These are phyloP conservation scores for Pelusios castaneus DNA, from an alignment of 2,113 vertebrate species.

Conservation along the genomic window DNA sequence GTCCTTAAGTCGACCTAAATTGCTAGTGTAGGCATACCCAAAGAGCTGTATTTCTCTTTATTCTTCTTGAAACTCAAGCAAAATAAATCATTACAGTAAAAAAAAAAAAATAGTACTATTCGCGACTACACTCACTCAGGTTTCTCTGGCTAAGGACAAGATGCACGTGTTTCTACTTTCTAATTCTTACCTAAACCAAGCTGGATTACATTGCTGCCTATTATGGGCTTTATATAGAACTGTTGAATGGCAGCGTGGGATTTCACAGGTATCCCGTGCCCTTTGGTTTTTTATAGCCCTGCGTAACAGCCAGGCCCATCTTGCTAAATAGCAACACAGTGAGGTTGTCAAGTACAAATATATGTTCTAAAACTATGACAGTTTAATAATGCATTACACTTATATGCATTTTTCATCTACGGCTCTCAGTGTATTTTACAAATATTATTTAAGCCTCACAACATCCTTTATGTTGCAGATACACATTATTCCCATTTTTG, in stretches of 20 bases:
- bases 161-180: background rate
- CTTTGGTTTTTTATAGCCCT: background rate
- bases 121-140: background rate
- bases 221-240: background rate
- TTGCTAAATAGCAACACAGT: background rate
- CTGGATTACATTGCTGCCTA: background rate
- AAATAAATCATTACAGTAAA: background rate
- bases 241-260: background rate
- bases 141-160: background rate
- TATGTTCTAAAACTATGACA: background rate
- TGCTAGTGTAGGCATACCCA: too few relatives aligned
- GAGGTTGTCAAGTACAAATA: background rate
- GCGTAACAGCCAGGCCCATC: background rate
- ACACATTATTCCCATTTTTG: background rate
- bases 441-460: background rate
- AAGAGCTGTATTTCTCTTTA: rapidly evolving
- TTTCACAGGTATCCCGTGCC: background rate
- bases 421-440: background rate
- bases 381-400: background rate
- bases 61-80: background rate
- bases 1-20: too few relatives aligned
- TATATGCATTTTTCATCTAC: background rate
- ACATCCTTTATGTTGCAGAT: background rate
- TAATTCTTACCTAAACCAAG: background rate
- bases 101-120: background rate